Percentiles rank a stretch among this genome's conserved stretches.
Conservation (phyloP, 1,140 invertebrate species). For the Andricus grossulariae region DNA sequence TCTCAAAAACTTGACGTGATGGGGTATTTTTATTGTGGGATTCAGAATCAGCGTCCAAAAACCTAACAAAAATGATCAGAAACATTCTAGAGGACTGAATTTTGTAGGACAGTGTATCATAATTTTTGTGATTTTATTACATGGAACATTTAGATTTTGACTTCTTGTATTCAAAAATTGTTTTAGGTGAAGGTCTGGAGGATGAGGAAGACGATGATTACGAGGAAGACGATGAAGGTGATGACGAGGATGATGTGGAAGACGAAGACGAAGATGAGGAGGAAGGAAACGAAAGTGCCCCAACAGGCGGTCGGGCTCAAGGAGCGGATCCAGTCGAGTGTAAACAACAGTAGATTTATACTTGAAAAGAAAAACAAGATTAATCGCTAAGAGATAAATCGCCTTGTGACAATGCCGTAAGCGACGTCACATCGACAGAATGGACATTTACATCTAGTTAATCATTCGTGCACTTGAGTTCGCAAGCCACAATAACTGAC, state of each 20-base stretch:
- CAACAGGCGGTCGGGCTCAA: conserved; percentile 56
- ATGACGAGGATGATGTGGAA: conserved; percentile 71
- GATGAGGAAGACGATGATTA: conserved; percentile 86
- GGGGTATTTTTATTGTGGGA: too few relatives aligned
- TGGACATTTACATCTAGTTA: conserved; percentile 14
- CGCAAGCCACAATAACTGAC: conserved; percentile 3
- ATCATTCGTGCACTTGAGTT: conserved; percentile 10
- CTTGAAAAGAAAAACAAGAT: conserved; percentile 34
- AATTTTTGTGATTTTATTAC: too few relatives aligned
- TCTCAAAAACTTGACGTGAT: too few relatives aligned
- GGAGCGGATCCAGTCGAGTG: conserved; percentile 68
- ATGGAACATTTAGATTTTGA: too few relatives aligned
- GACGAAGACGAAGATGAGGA: conserved; percentile 68
- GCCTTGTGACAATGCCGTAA: conserved; percentile 41
- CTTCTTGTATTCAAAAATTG: not conserved
- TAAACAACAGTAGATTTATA: conserved; percentile 74
- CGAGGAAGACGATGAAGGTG: conserved; percentile 79
- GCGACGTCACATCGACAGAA: conserved; percentile 38
- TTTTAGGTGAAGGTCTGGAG: conserved; percentile 83
- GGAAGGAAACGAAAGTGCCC: conserved; percentile 48
- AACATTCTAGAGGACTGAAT: too few relatives aligned
- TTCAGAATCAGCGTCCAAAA: too few relatives aligned
- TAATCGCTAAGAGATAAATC: conserved; percentile 23
- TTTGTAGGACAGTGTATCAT: too few relatives aligned
- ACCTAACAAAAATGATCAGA: too few relatives aligned